These are phyloP conservation scores for Hoplodrina blanda DNA, from an alignment of 2,888 invertebrate species.

Conservation along the genomic window DNA sequence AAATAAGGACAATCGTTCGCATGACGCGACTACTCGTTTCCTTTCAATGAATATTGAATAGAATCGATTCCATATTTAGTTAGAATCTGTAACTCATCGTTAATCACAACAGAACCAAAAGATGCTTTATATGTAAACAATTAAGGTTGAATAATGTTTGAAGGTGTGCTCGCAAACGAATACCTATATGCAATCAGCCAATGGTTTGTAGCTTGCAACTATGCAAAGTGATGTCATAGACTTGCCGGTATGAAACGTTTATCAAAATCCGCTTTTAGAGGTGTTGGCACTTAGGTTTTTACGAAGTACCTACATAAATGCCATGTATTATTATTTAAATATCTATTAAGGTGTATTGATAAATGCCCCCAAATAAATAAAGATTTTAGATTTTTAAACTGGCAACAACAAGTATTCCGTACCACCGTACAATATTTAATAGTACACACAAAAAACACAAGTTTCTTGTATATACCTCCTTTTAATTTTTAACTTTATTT, in stretches of 20 bases:
- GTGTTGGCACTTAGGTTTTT: conserved; percentile 23
- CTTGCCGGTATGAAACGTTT: conserved; percentile 43
- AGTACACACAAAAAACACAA: too few species aligned
- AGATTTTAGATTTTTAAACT: too few species aligned
- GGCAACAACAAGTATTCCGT: too few species aligned
- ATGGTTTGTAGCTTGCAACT: conserved; percentile 54
- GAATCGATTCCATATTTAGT: conserved; percentile 61
- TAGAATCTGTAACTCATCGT: conserved; percentile 39
- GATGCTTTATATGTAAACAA: conserved; percentile 7
- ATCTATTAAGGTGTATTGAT: too few species aligned
- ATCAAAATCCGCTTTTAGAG: conserved; percentile 42
- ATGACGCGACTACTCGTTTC: conserved; percentile 50
- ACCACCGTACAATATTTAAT: too few species aligned
- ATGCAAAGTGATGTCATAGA: conserved; percentile 64
- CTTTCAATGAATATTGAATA: conserved; percentile 57
- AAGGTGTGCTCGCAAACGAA: conserved; percentile 16
- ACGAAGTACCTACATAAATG: neutral
- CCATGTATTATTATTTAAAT: neutral
- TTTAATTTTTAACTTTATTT: too few species aligned
- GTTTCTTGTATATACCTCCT: too few species aligned
- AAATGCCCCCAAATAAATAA: too few species aligned
- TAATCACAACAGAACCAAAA: neutral
- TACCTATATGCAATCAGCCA: conserved; percentile 51
- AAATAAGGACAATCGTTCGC: conserved; percentile 56
- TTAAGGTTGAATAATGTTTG: conserved; percentile 39